A percentile compares a stretch with the other conserved stretches of the same genome.
phyloP scores from a whole-genome alignment of 37 sponge, comb jelly and placozoan genomes.

The Bolinopsis microptera region DNA sequence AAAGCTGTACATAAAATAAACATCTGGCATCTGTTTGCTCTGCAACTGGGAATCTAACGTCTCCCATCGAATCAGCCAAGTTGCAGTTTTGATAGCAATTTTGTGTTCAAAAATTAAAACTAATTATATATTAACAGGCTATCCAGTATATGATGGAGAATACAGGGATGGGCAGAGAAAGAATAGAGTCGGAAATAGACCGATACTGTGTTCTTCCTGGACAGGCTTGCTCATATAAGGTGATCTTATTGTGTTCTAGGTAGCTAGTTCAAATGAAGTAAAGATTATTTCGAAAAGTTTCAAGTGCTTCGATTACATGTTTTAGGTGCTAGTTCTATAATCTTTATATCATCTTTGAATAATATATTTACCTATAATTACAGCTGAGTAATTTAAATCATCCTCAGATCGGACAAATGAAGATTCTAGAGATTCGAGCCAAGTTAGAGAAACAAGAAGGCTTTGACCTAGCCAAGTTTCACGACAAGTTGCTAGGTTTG shows the following conservation, averaged over 20 bases:
- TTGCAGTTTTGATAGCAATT: too few species aligned
- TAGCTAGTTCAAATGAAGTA: too few species aligned
- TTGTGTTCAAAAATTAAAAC: too few species aligned
- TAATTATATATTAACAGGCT: too few species aligned
- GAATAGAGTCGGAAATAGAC: not conserved
- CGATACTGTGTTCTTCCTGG: constrained; percentile 26
- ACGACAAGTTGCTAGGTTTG: not conserved
- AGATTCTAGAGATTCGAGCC: not conserved
- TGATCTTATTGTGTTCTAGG: not conserved
- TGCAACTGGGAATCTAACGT: too few species aligned
- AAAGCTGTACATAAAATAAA: not conserved
- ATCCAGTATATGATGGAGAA: not conserved
- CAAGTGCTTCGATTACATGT: too few species aligned
- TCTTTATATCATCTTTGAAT: too few species aligned
- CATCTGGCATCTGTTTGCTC: not conserved
- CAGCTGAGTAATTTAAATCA: too few species aligned
- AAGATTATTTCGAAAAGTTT: too few species aligned
- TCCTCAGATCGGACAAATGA: constrained; percentile 3
- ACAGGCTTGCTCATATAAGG: constrained; percentile 22
- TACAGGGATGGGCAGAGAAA: not conserved
- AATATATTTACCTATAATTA: too few species aligned
- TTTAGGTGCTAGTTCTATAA: too few species aligned
- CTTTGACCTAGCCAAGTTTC: constrained; percentile 16
- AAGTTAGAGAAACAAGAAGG: not conserved
- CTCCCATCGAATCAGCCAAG: too few species aligned